These are phyloP conservation scores for Oithona nana DNA, from an alignment of 2,888 invertebrate genomes.

Conservation along the genomic window DNA sequence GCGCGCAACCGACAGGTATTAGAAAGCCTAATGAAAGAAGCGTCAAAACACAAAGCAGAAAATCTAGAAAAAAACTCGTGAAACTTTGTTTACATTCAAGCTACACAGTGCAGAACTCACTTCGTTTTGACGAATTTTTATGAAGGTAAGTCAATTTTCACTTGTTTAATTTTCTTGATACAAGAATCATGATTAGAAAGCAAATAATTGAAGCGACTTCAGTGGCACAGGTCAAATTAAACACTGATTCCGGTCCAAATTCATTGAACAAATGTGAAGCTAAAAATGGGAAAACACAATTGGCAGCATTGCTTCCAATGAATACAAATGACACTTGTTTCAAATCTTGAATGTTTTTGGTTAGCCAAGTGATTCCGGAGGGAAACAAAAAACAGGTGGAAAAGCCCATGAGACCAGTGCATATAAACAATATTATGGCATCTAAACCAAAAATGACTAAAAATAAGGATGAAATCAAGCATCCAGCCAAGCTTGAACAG, in stretches of 20 bases:
- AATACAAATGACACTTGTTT: background rate
- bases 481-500: background rate
- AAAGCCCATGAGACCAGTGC: background rate
- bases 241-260: background rate
- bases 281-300: background rate
- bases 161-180: too few relatives aligned
- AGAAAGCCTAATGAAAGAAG: too few relatives aligned
- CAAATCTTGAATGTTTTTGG: background rate
- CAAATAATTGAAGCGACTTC: background rate
- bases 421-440: background rate
- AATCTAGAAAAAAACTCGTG: too few relatives aligned
- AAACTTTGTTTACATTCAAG: too few relatives aligned
- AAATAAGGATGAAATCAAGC: background rate
- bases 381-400: background rate
- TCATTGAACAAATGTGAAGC: background rate
- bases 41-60: too few relatives aligned
- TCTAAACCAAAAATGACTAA: background rate
- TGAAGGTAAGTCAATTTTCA: too few relatives aligned
- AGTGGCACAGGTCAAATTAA: background rate
- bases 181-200: background rate
- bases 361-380: background rate
- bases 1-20: too few relatives aligned
- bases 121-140: too few relatives aligned
- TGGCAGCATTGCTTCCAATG: background rate
- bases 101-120: too few relatives aligned